Evolutionary conservation across 92 coral and sea anemone genomes (phyloP).

Genomic region (Plumapathes pennacea): DNA sequence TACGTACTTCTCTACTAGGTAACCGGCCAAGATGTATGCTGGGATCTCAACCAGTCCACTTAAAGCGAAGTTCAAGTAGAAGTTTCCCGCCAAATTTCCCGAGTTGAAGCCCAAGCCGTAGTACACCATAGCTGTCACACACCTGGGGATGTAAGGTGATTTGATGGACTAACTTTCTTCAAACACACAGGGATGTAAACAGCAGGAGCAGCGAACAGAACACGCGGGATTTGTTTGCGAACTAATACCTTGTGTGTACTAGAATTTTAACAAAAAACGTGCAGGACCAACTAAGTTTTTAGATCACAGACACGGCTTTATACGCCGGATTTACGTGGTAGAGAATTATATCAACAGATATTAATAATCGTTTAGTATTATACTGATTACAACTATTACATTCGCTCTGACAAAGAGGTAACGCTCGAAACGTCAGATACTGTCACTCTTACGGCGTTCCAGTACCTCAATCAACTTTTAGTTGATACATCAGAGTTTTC

Average conservation of each 20-base stretch:
- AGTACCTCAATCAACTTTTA: too few species aligned
- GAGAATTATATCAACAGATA: too few species aligned
- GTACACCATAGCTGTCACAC: slow-evolving; percentile 87
- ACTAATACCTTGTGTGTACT: too few species aligned
- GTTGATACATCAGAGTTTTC: too few species aligned
- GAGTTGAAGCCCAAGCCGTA: slow-evolving; percentile 95
- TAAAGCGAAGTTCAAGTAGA: slow-evolving; percentile 84
- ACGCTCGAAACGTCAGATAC: too few species aligned
- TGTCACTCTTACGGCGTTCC: too few species aligned
- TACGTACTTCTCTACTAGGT: slow-evolving; percentile 81
- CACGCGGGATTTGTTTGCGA: too few species aligned
- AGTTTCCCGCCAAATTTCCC: slow-evolving; percentile 90
- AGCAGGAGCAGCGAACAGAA: neutral
- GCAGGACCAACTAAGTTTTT: neutral
- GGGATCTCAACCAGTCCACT: slow-evolving; percentile 97
- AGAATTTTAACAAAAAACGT: neutral
- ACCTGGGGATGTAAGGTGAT: slow-evolving; percentile 30
- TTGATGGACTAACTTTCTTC: neutral
- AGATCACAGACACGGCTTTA: too few species aligned
- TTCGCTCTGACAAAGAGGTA: too few species aligned
- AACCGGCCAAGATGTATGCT: slow-evolving; percentile 80
- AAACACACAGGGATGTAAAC: neutral
- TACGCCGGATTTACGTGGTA: too few species aligned
- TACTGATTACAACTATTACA: too few species aligned
- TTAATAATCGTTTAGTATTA: too few species aligned